Evolutionary conservation across 2,888 invertebrate species (phyloP).

Genomic region (Harpalus rufipes): DNA sequence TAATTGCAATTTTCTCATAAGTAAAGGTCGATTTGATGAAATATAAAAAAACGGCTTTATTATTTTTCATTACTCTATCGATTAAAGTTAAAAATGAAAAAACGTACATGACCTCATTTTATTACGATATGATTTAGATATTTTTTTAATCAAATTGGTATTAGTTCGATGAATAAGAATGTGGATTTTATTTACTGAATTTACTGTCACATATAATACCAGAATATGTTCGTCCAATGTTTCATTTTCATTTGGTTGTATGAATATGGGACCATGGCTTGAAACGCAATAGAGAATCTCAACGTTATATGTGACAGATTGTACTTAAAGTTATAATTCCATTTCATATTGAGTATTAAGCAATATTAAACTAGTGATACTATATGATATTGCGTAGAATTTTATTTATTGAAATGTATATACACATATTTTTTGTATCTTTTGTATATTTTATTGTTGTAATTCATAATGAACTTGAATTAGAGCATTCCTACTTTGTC

Average conservation of each 20-base stretch:
- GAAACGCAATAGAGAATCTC: conserved; percentile 44
- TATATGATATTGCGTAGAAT: conserved; percentile 50
- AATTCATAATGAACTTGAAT: conserved; percentile 51
- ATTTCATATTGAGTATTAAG: conserved; percentile 61
- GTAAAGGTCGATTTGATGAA: no score
- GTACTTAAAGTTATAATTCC: conserved; percentile 55
- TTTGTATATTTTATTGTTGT: conserved; percentile 64
- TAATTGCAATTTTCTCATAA: no score
- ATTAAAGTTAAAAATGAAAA: no score
- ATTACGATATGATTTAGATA: conserved; percentile 8
- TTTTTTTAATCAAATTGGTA: conserved; percentile 13
- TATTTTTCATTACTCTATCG: no score
- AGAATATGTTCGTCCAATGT: conserved; percentile 45
- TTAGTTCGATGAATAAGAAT: conserved; percentile 17
- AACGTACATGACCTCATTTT: no score
- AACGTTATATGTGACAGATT: conserved; percentile 58
- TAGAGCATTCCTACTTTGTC: conserved; percentile 31
- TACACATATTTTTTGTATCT: conserved; percentile 66
- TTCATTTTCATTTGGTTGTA: conserved; percentile 20
- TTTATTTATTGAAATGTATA: conserved; percentile 66
- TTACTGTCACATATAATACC: conserved; percentile 59
- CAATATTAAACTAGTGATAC: conserved; percentile 65
- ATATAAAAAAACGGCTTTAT: no score
- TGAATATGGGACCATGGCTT: conserved; percentile 62
- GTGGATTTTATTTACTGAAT: conserved; percentile 45